Evolutionary conservation across 1,140 invertebrate species (phyloP), one percentile per base, ranked within the genome.

Genomic region (Berghia stephanieae): DNA sequence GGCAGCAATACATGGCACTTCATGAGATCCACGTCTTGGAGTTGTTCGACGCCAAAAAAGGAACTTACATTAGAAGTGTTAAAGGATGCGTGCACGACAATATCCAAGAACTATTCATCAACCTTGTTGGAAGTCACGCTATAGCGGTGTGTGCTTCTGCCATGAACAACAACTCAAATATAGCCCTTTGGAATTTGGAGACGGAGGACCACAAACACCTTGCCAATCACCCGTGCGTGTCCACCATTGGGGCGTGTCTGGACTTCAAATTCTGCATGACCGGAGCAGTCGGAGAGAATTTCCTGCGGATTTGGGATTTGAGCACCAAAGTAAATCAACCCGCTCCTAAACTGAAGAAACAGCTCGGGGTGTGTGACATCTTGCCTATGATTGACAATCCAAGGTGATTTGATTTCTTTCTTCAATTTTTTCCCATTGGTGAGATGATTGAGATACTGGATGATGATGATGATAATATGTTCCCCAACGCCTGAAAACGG

Each of bases 181-280:
- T 89, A 27, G 84, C 85, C n/a, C 75, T 88, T 0, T 89, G 87
- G 87, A 89, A 89, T 73, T 72, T 89, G 36, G 88, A 89, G 82
- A 88, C 88, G 1, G 87, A 89, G 78, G 87, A 88, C n/a, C 88
- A 89, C 78, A 89, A 88, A 78, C 88, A 89, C 80, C 76, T 89
- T 36, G 88, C 86, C 16, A 78, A 76, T n/a, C 88, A 89, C 73
- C 80, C 86, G 34, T 80, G 83, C 1, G 80, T 86, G 18, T 83
- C 83, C 52, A 79, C 80, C n/a, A 78, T 87, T 34, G 77, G 82
- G 1, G 87, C 84, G 2, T 86, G 85, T 73, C 72, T 79, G 5
- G 86, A 88, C 67, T 84, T 88, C 69, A 79, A 83, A 36, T 88
- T 82, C 71, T 85, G 85, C 57, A 44, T 88, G 21, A 88, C 87